Conservation (phyloP, 2,797 vertebrate species). For the Lateolabrax maculatus region DNA sequence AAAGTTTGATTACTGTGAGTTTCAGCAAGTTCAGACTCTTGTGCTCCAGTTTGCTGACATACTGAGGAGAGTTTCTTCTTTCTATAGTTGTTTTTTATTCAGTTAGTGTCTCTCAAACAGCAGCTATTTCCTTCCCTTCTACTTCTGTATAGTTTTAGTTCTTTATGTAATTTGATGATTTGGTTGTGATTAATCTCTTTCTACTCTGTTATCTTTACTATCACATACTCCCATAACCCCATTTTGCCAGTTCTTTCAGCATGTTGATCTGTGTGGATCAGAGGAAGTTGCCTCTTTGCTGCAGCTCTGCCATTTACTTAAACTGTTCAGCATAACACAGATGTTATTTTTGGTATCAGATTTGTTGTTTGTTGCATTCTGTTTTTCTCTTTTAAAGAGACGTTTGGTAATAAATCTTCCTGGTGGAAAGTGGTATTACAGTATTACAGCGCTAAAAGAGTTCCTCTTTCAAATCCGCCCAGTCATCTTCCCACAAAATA, state of each 20-base stretch:
- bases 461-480: not conserved
- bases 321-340: not conserved
- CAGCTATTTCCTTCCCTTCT: not conserved
- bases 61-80: not conserved
- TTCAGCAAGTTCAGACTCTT: constrained; percentile 17
- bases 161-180: not conserved
- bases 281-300: not conserved
- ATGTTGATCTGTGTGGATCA: not conserved
- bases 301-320: not conserved
- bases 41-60: constrained; percentile 15
- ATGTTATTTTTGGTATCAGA: constrained; percentile 2
- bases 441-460: not conserved
- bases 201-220: not conserved
- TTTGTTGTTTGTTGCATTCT: not conserved
- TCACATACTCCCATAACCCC: not conserved
- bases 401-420: not conserved
- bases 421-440: not conserved
- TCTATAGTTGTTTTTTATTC: not conserved
- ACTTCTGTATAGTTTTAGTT: not conserved
- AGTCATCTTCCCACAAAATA: not conserved
- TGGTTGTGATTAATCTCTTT: not conserved
- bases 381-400: not conserved
- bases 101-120: not conserved
- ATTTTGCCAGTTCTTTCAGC: not conserved
- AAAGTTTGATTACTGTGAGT: constrained; percentile 52